A percentile compares a stretch with the other conserved stretches of the same genome.
Conservation (phyloP, 2,888 invertebrate species). For the Heliconius sara region DNA sequence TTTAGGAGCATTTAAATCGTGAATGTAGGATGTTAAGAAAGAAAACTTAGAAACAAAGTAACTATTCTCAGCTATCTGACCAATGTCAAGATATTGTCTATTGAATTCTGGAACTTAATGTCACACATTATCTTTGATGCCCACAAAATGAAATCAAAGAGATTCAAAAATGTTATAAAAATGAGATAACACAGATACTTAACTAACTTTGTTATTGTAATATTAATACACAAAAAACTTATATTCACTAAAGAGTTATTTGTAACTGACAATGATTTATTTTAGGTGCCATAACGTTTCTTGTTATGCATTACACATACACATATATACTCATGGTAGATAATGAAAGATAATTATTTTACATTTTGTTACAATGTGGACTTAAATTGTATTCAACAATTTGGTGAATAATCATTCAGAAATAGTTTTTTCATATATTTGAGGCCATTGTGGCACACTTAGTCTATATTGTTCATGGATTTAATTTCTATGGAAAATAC, state of each 20-base stretch:
- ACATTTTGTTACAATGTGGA: constrained; percentile 1
- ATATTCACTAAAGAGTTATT: background rate
- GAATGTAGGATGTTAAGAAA: too few relatives aligned
- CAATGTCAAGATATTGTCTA: background rate
- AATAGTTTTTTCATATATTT: background rate
- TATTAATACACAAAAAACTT: background rate
- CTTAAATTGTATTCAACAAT: background rate
- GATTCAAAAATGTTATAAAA: too few relatives aligned
- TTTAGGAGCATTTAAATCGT: background rate
- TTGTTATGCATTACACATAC: background rate
- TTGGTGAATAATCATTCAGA: background rate
- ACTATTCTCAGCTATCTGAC: background rate
- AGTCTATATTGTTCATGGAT: too few relatives aligned
- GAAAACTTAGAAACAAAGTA: too few relatives aligned
- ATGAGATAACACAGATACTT: too few relatives aligned
- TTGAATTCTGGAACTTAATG: background rate
- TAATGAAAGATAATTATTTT: background rate
- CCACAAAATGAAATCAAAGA: too few relatives aligned
- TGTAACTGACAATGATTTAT: background rate
- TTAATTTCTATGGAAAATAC: too few relatives aligned
- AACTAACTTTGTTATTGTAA: background rate
- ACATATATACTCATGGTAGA: background rate
- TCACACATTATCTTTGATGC: too few relatives aligned
- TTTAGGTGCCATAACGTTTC: background rate
- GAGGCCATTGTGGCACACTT: background rate